Evolutionary conservation across 2,113 vertebrate species (phyloP), one percentile per base, ranked within the genome.

Genomic region (Carassius gibelio): DNA sequence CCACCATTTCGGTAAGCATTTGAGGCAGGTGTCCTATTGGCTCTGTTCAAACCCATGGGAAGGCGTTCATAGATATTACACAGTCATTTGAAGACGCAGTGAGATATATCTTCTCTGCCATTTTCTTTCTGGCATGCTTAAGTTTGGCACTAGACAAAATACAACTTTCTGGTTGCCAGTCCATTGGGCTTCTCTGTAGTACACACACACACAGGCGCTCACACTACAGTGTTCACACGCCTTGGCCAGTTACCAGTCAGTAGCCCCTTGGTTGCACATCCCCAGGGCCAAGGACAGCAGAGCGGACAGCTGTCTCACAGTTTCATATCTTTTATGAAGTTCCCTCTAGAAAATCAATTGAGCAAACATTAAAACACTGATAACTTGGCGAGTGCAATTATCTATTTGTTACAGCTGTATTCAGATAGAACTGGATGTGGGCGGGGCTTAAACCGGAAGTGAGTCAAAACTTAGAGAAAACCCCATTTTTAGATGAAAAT

Each of bases 201-300:
- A 48, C 0, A 48, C 45, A 48, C 45, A 75, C 52, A 84, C 36
- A 80, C 66, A 87, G 17, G 77, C 61, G 36, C 62, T 15, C 59
- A 8, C 38, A 72, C 1, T 14, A 30, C 14, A 61, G 36, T 77
- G 64, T 68, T 79, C 42, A 5, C n/a, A 74, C 62, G 85, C 66
- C 75, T 61, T 88, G 84, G 84, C 74, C 55, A 83, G 80, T 82
- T 86, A 76, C 87, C 80, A 85, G 74, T 82, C 57, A 57, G 17
- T 61, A 66, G 42, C 61, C 78, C 84, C 72, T 64, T 75, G 69
- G 76, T 69, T 86, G 57, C 55, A 55, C 42, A 59, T 75, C 84
- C 81, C 64, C 48, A 57, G 81, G 79, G 84, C 69, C 80, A 52
- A 26, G 61, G 84, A 85, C 75, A 61, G 68, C 61, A 55, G 84